phyloP scores from a whole-genome alignment of 2,797 vertebrate species.

The Clarias pachynema region DNA sequence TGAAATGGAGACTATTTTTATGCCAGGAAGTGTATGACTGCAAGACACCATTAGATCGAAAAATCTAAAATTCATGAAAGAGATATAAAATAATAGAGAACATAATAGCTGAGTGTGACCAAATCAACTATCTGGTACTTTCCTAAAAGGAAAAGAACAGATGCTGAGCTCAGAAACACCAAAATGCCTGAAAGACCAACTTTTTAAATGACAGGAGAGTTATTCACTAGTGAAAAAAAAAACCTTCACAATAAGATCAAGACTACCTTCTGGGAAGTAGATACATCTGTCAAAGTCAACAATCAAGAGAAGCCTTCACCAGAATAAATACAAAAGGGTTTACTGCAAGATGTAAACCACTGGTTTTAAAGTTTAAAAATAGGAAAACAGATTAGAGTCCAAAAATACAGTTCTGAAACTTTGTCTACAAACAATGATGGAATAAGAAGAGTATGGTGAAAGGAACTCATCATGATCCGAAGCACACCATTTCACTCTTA shows the following conservation, averaged over 20 bases:
- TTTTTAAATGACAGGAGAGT: not conserved
- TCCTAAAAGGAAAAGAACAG: conserved; percentile 24
- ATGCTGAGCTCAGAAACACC: not conserved
- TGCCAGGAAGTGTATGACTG: not conserved
- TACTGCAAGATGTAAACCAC: not conserved
- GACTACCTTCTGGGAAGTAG: not conserved
- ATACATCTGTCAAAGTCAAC: not conserved
- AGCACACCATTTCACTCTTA: not conserved
- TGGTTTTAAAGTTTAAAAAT: not conserved
- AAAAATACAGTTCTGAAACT: not conserved
- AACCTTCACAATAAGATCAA: not conserved
- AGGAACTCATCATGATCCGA: not conserved
- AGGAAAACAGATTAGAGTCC: not conserved
- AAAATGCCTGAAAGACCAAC: not conserved
- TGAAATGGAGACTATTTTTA: no score
- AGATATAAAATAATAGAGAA: no score
- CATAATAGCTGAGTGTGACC: conserved; percentile 27
- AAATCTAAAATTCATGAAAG: conserved; percentile 41
- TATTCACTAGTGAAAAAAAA: not conserved
- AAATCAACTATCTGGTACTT: conserved; percentile 46
- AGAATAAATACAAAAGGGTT: not conserved
- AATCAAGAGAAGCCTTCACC: not conserved
- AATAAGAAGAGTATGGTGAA: not conserved
- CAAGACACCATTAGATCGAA: conserved; percentile 53
- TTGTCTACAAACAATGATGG: not conserved